Percentiles rank a stretch among this genome's conserved stretches.
Evolutionary conservation across 2,113 vertebrate genomes (phyloP).

Genomic region (Pardalotus punctatus): DNA sequence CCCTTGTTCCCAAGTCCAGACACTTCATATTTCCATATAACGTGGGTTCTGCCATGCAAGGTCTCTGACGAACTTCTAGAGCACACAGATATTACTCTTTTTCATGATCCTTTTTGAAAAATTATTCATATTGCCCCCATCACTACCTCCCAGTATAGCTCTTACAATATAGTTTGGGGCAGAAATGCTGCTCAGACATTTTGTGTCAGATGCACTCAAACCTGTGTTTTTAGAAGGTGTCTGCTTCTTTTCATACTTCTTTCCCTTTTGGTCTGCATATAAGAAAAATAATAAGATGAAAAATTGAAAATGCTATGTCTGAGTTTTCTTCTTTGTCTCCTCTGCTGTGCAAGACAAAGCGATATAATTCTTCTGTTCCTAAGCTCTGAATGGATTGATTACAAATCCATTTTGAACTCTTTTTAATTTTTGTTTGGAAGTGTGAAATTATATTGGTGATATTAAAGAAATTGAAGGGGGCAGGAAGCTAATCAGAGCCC

Average conservation of each 20-base stretch:
- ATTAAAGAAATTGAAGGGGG: neutral
- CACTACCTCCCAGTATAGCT: neutral
- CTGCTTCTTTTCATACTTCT: neutral
- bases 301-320: neutral
- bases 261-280: fast-evolving
- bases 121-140: neutral
- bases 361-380: neutral
- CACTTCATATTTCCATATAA: neutral
- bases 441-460: neutral
- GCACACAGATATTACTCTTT: neutral
- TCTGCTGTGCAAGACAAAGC: neutral
- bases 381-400: neutral
- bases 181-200: neutral
- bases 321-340: neutral
- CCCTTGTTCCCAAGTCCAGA: neutral
- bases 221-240: neutral
- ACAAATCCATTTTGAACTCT: neutral
- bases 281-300: neutral
- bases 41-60: neutral
- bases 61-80: neutral
- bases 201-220: neutral
- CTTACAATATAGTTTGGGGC: neutral
- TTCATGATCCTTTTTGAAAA: neutral
- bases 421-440: neutral
- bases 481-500: neutral